Evolutionary conservation across 2,888 invertebrate genomes (phyloP).

Genomic region (Melanostoma mellinum): DNA sequence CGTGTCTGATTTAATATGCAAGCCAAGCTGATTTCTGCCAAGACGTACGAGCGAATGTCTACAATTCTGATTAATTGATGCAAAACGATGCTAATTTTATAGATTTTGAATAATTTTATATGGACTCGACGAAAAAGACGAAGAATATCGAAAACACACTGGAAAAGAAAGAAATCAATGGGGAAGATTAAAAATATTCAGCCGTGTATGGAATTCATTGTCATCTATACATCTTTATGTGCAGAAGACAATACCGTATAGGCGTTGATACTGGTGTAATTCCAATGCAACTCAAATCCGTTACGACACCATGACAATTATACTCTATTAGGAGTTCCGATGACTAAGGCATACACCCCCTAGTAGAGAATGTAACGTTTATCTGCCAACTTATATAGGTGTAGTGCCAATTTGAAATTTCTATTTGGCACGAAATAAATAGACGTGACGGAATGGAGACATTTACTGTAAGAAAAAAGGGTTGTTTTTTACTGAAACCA

Average conservation of each 20-base stretch:
- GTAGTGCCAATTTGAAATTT: background rate
- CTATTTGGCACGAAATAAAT: constrained; percentile 23
- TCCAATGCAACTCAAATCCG: background rate
- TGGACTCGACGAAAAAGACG: constrained; percentile 6
- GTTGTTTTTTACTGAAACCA: no score
- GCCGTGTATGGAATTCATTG: constrained; percentile 2
- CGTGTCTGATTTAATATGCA: constrained; percentile 21
- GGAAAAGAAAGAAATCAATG: constrained; percentile 15
- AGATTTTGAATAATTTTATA: constrained; percentile 32
- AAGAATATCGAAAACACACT: constrained; percentile 8
- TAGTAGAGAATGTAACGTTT: background rate
- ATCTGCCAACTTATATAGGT: constrained; percentile 1
- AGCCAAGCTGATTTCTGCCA: background rate
- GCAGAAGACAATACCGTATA: no score
- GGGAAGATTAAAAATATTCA: no score
- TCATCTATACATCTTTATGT: background rate
- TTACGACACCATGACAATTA: constrained; percentile 20
- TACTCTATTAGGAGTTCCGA: background rate
- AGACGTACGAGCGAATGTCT: constrained; percentile 3
- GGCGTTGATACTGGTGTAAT: no score
- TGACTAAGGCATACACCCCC: background rate
- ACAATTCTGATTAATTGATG: constrained; percentile 40
- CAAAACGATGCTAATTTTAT: constrained; percentile 41
- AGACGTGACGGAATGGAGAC: constrained; percentile 14
- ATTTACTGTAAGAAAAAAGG: background rate